phyloP scores from a whole-genome alignment of 2,113 vertebrate species.

The Gallinago paraguaiae region DNA sequence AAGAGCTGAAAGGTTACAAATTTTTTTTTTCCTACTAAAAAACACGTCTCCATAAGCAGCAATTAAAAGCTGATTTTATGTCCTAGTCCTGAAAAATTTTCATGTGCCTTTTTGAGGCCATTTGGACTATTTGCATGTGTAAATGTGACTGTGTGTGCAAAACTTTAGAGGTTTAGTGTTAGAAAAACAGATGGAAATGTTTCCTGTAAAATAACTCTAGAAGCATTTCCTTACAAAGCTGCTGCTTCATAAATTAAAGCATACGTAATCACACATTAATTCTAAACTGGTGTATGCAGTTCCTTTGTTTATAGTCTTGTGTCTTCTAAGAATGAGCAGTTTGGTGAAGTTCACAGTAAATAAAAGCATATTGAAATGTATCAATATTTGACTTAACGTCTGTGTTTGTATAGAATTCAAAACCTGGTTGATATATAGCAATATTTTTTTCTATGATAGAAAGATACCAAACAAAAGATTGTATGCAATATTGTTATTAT shows the following conservation, averaged over 20 bases:
- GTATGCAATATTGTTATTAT: background rate
- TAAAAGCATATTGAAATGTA: background rate
- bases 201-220: background rate
- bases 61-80: background rate
- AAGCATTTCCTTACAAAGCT: conserved; percentile 1
- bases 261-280: background rate
- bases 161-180: background rate
- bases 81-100: background rate
- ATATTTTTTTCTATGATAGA: background rate
- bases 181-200: background rate
- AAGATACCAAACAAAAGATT: background rate
- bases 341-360: background rate
- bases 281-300: background rate
- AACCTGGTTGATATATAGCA: background rate
- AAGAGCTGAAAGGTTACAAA: background rate
- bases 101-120: background rate
- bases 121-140: background rate
- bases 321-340: background rate
- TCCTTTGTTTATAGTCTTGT: background rate
- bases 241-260: conserved; percentile 8
- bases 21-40: background rate
- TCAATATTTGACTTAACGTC: background rate
- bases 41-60: background rate
- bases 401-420: background rate
- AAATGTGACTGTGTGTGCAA: background rate